Evolutionary conservation across 2,888 invertebrate species (phyloP), one percentile per base, ranked within the genome.

Genomic region (Punctoribates punctum): DNA sequence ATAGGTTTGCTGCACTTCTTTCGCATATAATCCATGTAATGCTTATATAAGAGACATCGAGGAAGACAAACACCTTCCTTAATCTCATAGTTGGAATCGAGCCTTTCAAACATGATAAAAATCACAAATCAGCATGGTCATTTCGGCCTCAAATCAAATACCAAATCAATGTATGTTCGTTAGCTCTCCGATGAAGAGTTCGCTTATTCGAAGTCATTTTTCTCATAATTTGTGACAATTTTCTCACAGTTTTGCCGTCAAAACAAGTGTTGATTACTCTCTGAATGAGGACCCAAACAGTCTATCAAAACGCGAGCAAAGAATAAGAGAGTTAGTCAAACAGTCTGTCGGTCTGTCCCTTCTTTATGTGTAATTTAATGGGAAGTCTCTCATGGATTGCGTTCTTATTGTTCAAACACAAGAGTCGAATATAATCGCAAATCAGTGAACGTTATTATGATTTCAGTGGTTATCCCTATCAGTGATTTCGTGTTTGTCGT

Each of bases 41-140:
- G 84, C 11, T 82, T 82, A 78, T 84, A 84, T 23, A 84, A 81
- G 27, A 84, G 83, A 79, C 83, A 84, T 23, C 84, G 79, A 0
- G 84, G 84, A 34, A 84, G 80, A 78, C 85, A 84, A 2, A 85
- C 84, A 1, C 84, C 84, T 46, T 84, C 84, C 78, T 83, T 83
- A 5, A 83, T 81, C 78, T 84, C 84, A 80, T 84, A 85, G 79
- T 85, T 84, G 75, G 83, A 83, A 65, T 83, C 83, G 57, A 85
- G 78, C 85, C 85, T 85, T 79, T 27, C n/a, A n/a, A n/a, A n/a
- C n/a, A n/a, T n/a, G n/a, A n/a, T n/a, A n/a, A n/a, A n/a, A n/a
- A n/a, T n/a, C n/a, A n/a, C n/a, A n/a, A n/a, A n/a, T n/a, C n/a
- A n/a, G n/a, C n/a, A n/a, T n/a, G n/a, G n/a, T n/a, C n/a, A n/a